phyloP scores from a whole-genome alignment of 2,797 vertebrate genomes.

The Myotis vivesi region DNA sequence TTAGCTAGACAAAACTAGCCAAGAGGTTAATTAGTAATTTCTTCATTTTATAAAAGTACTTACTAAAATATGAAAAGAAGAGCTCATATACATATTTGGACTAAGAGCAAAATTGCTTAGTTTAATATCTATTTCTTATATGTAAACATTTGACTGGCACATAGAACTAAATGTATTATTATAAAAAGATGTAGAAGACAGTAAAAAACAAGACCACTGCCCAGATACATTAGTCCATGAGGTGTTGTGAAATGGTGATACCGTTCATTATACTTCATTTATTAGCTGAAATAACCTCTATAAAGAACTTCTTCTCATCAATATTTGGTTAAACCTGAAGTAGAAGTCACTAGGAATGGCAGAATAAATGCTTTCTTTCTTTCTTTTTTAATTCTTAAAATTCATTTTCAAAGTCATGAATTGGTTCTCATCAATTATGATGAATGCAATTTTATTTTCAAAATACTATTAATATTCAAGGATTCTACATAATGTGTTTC shows the following conservation, averaged over 20 bases:
- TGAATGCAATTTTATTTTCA: constrained; percentile 17
- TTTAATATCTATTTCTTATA: background rate
- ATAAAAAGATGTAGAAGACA: background rate
- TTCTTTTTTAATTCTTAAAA: constrained; percentile 5
- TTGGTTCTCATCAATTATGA: background rate
- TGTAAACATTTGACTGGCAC: background rate
- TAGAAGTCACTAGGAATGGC: background rate
- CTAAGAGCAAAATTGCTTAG: constrained; percentile 24
- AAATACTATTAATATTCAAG: background rate
- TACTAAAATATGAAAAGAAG: constrained; percentile 18
- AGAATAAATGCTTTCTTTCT: background rate
- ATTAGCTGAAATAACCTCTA: background rate
- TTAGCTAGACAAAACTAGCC: constrained; percentile 30
- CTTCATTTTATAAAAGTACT: background rate
- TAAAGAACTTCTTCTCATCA: constrained; percentile 14
- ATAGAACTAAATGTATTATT: background rate
- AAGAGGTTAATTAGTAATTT: constrained; percentile 27
- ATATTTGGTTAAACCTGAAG: background rate
- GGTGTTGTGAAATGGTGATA: background rate
- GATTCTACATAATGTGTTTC: background rate
- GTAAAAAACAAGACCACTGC: background rate
- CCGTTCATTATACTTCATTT: background rate
- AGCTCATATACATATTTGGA: background rate
- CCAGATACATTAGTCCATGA: background rate
- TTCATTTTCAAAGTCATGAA: background rate